Evolutionary conservation across 2,113 vertebrate species (phyloP), one percentile per base, ranked within the genome.

Genomic region (Seriola aureovittata): DNA sequence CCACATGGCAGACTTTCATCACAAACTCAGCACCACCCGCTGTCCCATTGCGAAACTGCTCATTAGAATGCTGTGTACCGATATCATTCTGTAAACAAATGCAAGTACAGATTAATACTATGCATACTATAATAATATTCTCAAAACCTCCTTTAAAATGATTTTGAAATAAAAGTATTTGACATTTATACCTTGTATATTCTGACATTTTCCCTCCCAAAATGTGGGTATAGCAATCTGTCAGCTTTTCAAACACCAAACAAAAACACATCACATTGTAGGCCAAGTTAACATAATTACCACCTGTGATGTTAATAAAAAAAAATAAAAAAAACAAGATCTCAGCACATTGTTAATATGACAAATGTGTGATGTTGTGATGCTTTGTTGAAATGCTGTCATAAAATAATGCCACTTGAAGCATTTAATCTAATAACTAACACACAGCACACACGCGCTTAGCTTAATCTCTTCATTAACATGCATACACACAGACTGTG

Each of bases 401-500:
- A 48, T 32, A 58, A 36, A 74, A 72, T 67, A 74, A 75, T 67
- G 23, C n/a, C 2, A 73, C 7, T 66, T 54, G 38, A 57, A 54
- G 60, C 2, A 75, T 69, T 65, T 2, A 3, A 76, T 59, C 32
- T 40, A 34, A 36, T 44, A 65, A 79, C 19, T 55, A 44, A 52
- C 9, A 46, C 23, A 42, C 32, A 55, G 44, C 48, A 36, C 19
- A 1, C 17, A 8, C 32, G 38, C 13, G 8, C 34, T 38, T 44
- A 11, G 58, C 34, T 38, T 44, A 11, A 62, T 72, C 66, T 25
- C 19, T 55, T 79, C 68, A 57, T 66, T 66, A 66, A 78, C 38
- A 78, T 73, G 54, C 63, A 64, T 14, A 13, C 44, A 75, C 54
- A 75, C 80, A 88, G 58, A 78, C 85, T 67, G 60, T 78, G 80